Conservation (phyloP, 2,797 vertebrate genomes). For the Cryptoprocta ferox region DNA sequence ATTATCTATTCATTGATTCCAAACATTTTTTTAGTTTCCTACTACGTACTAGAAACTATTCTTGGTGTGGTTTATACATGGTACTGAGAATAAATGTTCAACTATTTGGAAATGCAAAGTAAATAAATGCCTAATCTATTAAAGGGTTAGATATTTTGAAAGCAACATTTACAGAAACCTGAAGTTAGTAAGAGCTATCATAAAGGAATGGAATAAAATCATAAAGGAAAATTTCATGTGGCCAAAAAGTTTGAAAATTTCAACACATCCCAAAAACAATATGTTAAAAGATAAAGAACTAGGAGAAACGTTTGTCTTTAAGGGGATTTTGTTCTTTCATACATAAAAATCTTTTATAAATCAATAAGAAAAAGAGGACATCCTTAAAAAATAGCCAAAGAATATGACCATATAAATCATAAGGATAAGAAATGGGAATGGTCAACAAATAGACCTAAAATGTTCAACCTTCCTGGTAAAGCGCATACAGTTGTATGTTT, state of each 20-base stretch:
- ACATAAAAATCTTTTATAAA: conserved; percentile 29
- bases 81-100: not conserved
- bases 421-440: not conserved
- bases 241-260: not conserved
- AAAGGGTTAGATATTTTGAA: not conserved
- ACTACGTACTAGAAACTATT: not conserved
- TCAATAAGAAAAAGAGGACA: not conserved
- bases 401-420: not conserved
- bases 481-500: not conserved
- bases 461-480: not conserved
- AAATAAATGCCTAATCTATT: not conserved
- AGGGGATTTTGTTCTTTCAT: not conserved
- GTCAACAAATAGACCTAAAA: conserved; percentile 21
- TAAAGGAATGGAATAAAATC: conserved; percentile 28
- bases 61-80: not conserved
- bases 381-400: not conserved
- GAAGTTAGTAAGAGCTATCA: not conserved
- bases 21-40: not conserved
- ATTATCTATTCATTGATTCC: conserved; percentile 18
- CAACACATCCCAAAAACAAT: not conserved
- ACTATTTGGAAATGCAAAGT: not conserved
- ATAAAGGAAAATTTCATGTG: conserved; percentile 28
- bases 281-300: not conserved
- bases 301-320: not conserved
- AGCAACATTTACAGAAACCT: not conserved